Evolutionary conservation across 2,797 vertebrate species (phyloP).

Genomic region (Hylomyscus alleni): DNA sequence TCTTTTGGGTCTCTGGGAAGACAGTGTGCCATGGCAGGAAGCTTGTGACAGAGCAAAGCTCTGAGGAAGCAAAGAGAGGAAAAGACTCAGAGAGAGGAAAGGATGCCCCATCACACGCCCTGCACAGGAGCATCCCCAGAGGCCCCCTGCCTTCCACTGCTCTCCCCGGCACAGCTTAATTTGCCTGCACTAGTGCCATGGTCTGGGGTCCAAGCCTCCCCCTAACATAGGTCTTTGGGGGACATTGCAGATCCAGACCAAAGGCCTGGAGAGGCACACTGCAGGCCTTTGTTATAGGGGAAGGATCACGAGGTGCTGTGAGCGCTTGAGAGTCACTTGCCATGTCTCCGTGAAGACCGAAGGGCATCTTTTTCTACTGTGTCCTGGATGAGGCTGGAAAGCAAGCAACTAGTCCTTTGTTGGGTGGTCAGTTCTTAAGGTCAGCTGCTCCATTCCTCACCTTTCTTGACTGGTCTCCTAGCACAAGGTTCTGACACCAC

Average conservation of each 20-base stretch:
- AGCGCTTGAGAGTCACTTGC: neutral
- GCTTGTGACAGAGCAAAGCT: neutral
- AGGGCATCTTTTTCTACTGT: neutral
- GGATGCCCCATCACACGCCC: neutral
- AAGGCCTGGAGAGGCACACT: neutral
- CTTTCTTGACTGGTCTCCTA: neutral
- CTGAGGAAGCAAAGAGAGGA: neutral
- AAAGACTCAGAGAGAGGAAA: neutral
- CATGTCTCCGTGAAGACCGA: neutral
- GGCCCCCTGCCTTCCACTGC: neutral
- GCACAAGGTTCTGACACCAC: neutral
- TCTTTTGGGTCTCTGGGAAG: neutral
- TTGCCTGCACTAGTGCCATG: neutral
- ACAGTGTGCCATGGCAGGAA: neutral
- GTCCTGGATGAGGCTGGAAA: neutral
- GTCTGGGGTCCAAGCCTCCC: neutral
- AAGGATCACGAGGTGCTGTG: neutral
- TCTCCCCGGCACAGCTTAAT: neutral
- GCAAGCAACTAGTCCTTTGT: neutral
- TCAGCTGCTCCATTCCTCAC: neutral
- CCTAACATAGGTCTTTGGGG: neutral
- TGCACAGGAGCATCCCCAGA: rapidly evolving
- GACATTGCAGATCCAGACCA: neutral
- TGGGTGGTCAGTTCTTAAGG: neutral
- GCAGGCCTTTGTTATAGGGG: neutral